A percentile compares a stretch with the other conserved stretches of the same genome.
These are phyloP conservation scores for Buceros bicornis DNA, from an alignment of 2,797 vertebrate species.

Conservation along the genomic window DNA sequence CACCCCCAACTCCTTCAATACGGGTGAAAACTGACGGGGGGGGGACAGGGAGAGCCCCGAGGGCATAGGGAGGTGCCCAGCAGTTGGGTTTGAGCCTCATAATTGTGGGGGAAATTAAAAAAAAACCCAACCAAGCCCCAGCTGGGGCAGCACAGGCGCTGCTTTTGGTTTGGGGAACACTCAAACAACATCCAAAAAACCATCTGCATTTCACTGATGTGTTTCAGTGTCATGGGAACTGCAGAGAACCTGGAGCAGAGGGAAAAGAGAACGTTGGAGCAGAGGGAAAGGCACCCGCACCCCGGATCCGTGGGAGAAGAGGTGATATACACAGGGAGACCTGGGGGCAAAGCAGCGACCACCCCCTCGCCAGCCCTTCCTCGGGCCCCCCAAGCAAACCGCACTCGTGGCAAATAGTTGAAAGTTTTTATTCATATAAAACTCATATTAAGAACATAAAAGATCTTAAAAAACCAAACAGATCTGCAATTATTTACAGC, in stretches of 20 bases:
- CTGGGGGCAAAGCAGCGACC: not conserved
- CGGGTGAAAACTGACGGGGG: too few relatives aligned
- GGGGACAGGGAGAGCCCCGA: too few relatives aligned
- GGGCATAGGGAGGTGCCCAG: not conserved
- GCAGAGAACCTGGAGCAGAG: not conserved
- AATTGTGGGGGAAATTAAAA: not conserved
- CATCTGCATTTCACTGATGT: not conserved
- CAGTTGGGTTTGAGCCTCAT: not conserved
- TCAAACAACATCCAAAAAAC: not conserved
- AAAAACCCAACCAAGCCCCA: not conserved
- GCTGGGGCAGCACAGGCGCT: not conserved
- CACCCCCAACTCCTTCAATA: not conserved
- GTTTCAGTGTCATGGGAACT: not conserved
- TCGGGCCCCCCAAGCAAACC: not conserved
- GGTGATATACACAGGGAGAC: not conserved
- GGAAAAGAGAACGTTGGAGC: not conserved
- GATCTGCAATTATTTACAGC: constrained; percentile 88
- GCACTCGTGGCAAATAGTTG: constrained; percentile 50
- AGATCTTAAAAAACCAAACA: constrained; percentile 79
- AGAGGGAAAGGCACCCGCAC: fast-evolving
- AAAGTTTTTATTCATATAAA: constrained; percentile 87
- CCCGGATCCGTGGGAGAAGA: fast-evolving
- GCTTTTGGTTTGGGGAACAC: not conserved
- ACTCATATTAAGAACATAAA: constrained; percentile 84
- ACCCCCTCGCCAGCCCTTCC: too few relatives aligned